Base-by-base conservation (phyloP, 2,797 vertebrate genomes). In the Phalanger gymnotis region DNA sequence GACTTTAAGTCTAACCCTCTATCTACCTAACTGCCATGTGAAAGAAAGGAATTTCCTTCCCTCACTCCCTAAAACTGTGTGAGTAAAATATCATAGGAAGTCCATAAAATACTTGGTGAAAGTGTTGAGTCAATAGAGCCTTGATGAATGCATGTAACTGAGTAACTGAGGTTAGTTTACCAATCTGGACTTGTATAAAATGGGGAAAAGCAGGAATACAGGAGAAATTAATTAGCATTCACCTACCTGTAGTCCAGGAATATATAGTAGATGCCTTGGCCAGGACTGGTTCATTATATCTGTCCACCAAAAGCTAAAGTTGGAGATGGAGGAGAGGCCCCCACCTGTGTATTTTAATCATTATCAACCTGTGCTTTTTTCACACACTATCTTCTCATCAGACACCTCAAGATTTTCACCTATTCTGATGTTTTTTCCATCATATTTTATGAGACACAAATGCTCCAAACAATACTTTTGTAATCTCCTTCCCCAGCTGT, bases 401-500 rank as follows among this genome's bases (percentile, higher is more conserved):
- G 28, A 95, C 54, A 28, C 0, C 40, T 94, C 93, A 91, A 25
- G 53, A 11, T 92, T 94, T 40, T 92, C 90, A 5, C 55, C 16
- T 51, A 61, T 94, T 93, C 5, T 47, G 2, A 11, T 51, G 1
- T 6, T 61, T 96, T 92, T 61, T 11, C 57, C 91, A 90, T 53
- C 61, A 61, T 61, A 52, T 95, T 14, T 90, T 66, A 51, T 96
- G 66, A 90, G 22, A 95, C 94, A 95, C 1, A 91, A 73, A 53
- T 93, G 91, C 81, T 91, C 91, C n/a, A 90, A 51, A 31, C 22
- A 95, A 27, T 54, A 34, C 92, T 89, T 95, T 16, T 93, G 1
- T 25, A 40, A 40, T 92, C 47, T 73, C 93, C 3, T 54, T 53
- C 28, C 61, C 25, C 90, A 27, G n/a, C 47, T 56, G 95, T 28